Percentiles rank a stretch among this genome's conserved stretches.
These are phyloP conservation scores for Scortum barcoo DNA, from an alignment of 2,113 vertebrate species.

Conservation along the genomic window DNA sequence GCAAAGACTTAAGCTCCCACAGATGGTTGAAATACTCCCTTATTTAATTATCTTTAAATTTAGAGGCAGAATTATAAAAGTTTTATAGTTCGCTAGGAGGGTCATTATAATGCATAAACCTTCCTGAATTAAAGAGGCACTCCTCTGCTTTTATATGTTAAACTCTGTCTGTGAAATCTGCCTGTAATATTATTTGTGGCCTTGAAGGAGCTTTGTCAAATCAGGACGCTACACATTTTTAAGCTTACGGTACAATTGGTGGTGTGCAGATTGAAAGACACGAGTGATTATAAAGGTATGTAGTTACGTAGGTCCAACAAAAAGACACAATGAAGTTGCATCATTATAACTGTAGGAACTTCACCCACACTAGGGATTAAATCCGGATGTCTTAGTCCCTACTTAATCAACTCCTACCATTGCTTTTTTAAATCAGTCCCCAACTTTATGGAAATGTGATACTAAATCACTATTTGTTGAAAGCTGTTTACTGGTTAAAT, in stretches of 20 bases:
- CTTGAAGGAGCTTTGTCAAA: neutral
- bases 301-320: neutral
- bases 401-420: neutral
- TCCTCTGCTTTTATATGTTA: neutral
- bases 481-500: constrained; percentile 16
- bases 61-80: neutral
- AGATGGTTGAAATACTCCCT: neutral
- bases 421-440: neutral
- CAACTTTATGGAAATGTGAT: neutral
- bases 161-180: constrained; percentile 1
- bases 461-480: neutral
- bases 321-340: neutral
- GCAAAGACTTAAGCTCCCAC: constrained; percentile 3
- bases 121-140: neutral
- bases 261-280: neutral
- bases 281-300: neutral
- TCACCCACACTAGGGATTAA: neutral
- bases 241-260: neutral
- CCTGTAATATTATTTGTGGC: neutral
- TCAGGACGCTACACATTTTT: neutral
- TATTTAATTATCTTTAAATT: neutral
- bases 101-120: neutral
- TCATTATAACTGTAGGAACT: neutral
- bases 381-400: neutral
- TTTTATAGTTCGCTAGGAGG: neutral